A percentile compares a stretch with the other conserved stretches of the same genome.
These are phyloP conservation scores for Ranitomeya imitator DNA, from an alignment of 2,113 vertebrate genomes.

Conservation along the genomic window DNA sequence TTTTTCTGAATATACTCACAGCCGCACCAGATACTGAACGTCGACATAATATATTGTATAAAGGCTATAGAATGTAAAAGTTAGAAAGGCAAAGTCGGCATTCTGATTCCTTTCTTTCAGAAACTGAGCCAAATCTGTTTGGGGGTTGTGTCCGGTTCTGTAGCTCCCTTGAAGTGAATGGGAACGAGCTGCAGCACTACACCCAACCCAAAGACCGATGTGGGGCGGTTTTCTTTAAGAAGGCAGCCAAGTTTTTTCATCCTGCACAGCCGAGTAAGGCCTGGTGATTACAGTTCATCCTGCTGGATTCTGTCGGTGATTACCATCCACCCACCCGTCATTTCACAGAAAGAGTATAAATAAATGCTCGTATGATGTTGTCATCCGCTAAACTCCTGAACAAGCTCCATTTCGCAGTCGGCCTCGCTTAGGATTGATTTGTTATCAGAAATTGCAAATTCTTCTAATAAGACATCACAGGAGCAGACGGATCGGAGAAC, in stretches of 20 bases:
- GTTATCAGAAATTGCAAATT: constrained; percentile 7
- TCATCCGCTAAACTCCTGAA: neutral
- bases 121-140: no score
- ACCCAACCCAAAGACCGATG: neutral
- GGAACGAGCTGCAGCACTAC: neutral
- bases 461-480: constrained; percentile 33
- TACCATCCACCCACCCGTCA: neutral
- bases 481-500: neutral
- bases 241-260: neutral
- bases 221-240: neutral
- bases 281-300: neutral
- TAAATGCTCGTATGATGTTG: neutral
- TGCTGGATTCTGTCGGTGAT: neutral
- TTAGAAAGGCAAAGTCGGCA: neutral
- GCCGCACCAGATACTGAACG: neutral
- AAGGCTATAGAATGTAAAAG: neutral
- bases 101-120: neutral
- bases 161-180: neutral
- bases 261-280: neutral
- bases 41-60: neutral
- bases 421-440: constrained; percentile 16
- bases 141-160: no score
- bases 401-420: neutral
- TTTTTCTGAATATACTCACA: neutral
- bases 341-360: neutral